Conservation (phyloP, 35 echinoderm and acorn worm genomes). For the Apostichopus parvimensis region DNA sequence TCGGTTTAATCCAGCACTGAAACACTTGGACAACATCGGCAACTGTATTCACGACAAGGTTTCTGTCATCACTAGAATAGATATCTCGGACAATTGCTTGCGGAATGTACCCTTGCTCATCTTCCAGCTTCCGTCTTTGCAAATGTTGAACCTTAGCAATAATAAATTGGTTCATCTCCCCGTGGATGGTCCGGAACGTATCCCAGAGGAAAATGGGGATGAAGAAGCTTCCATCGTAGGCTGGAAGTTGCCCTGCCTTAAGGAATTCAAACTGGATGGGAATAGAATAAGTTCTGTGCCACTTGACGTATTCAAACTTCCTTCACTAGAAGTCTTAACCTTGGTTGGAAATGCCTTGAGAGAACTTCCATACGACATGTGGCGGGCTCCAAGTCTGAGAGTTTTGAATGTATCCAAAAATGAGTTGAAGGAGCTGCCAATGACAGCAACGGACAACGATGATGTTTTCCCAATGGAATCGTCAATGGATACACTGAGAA, state of each 20-base stretch:
- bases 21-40: conserved; percentile 57
- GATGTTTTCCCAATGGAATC: conserved; percentile 10
- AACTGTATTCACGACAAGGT: conserved; percentile 64
- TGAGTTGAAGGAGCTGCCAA: conserved; percentile 76
- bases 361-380: conserved; percentile 92
- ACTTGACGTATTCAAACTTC: conserved; percentile 71
- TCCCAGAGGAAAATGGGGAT: conserved; percentile 2
- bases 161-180: conserved; percentile 88
- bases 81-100: conserved; percentile 89
- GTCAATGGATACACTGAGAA: conserved; percentile 5
- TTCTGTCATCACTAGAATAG: conserved; percentile 79
- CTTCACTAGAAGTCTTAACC: conserved; percentile 63
- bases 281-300: conserved; percentile 74
- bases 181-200: background rate
- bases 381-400: conserved; percentile 87
- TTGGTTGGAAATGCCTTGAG: conserved; percentile 67
- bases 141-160: conserved; percentile 74
- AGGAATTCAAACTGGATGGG: conserved; percentile 66
- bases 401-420: conserved; percentile 81
- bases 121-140: conserved; percentile 90
- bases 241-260: conserved; percentile 83
- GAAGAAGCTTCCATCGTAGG: background rate
- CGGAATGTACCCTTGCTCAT: conserved; percentile 71
- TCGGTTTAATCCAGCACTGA: conserved; percentile 72
- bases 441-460: conserved; percentile 26